These are phyloP conservation scores for Seladonia tumulorum DNA, from an alignment of 2,888 invertebrate species.

Conservation along the genomic window DNA sequence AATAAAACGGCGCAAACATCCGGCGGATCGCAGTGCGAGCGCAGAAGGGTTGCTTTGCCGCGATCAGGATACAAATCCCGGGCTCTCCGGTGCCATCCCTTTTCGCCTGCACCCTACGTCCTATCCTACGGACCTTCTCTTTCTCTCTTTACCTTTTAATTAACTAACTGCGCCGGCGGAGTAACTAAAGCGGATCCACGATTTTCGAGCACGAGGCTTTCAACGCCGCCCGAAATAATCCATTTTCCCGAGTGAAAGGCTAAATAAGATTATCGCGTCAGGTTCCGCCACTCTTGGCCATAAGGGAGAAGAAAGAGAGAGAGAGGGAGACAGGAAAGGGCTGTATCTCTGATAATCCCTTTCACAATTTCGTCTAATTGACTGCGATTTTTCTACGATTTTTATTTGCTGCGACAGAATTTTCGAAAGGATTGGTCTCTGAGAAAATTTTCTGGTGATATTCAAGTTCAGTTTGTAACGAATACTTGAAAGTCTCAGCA, in stretches of 20 bases:
- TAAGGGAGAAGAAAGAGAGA: background rate
- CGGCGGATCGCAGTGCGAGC: constrained; percentile 17
- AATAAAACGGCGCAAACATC: constrained; percentile 57
- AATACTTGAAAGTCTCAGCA: background rate
- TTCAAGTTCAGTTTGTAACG: background rate
- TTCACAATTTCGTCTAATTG: constrained; percentile 43
- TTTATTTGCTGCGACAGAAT: background rate
- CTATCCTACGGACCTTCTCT: background rate
- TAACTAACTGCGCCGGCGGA: constrained; percentile 66
- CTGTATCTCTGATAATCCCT: constrained; percentile 45
- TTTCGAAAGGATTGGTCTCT: background rate
- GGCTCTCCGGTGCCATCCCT: constrained; percentile 28
- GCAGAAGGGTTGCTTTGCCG: constrained; percentile 60
- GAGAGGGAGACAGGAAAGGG: background rate
- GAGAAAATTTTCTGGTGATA: background rate
- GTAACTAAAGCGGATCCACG: constrained; percentile 65
- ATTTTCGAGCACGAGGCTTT: constrained; percentile 60
- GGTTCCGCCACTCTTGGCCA: constrained; percentile 14
- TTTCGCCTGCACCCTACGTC: background rate
- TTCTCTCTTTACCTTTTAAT: constrained; percentile 67
- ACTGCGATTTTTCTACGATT: constrained; percentile 18
- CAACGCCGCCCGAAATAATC: constrained; percentile 63
- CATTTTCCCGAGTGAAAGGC: constrained; percentile 54
- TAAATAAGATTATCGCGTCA: constrained; percentile 66
- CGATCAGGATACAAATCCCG: constrained; percentile 59